phyloP scores from a whole-genome alignment of 1,140 invertebrate genomes.

The Drosophila malerkotliana region DNA sequence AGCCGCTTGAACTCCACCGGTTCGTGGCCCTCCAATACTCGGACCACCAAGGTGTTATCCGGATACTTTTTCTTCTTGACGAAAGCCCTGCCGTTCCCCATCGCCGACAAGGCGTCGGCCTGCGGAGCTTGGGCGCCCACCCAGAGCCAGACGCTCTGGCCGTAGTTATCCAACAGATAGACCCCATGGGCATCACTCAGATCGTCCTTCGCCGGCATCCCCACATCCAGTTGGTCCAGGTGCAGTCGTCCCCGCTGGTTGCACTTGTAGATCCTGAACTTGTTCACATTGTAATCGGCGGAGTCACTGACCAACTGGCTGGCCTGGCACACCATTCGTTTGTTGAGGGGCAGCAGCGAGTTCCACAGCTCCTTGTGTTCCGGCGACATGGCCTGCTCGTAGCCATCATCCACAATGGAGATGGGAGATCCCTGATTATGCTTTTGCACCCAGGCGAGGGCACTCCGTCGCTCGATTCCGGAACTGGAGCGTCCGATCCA shows the following conservation, averaged over 20 bases:
- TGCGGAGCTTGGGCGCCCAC: conserved; percentile 89
- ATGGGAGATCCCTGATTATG: conserved; percentile 85
- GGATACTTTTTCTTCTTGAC: conserved; percentile 94
- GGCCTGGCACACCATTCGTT: conserved; percentile 87
- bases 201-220: conserved; percentile 91
- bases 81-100: conserved; percentile 94
- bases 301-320: conserved; percentile 70
- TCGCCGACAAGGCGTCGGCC: conserved; percentile 89
- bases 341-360: conserved; percentile 88
- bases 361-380: conserved; percentile 89
- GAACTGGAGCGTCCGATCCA: conserved; percentile 89
- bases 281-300: conserved; percentile 65
- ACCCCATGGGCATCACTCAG: conserved; percentile 87
- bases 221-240: conserved; percentile 93
- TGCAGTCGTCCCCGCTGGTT: conserved; percentile 92
- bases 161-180: conserved; percentile 94
- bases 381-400: conserved; percentile 89
- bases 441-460: conserved; percentile 84
- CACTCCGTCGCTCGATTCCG: conserved; percentile 70
- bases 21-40: conserved; percentile 92
- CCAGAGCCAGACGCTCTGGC: conserved; percentile 96
- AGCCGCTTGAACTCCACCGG: conserved; percentile 94
- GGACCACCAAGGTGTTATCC: conserved; percentile 89
- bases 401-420: conserved; percentile 93
- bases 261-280: conserved; percentile 89